Evolutionary conservation across 2,113 vertebrate genomes (phyloP).

Genomic region (Tauraco erythrolophus): DNA sequence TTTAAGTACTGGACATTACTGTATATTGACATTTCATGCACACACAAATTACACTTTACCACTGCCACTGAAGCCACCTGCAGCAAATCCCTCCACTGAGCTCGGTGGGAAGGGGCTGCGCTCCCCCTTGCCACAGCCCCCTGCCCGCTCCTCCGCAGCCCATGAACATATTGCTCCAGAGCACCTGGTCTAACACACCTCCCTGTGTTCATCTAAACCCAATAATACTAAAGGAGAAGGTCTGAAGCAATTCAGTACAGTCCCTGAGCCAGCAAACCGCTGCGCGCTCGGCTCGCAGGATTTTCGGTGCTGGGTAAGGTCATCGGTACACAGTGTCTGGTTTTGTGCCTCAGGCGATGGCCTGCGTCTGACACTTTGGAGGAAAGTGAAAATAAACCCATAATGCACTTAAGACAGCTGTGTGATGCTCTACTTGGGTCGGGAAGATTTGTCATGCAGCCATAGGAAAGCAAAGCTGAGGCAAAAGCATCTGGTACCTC

Average conservation of each 20-base stretch:
- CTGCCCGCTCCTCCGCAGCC: background rate
- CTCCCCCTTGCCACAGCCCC: background rate
- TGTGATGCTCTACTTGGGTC: background rate
- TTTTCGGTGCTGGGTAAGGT: background rate
- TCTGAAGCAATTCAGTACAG: background rate
- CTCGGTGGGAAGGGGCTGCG: accelerated
- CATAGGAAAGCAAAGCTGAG: background rate
- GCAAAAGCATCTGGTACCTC: background rate
- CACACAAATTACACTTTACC: background rate
- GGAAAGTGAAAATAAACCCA: background rate
- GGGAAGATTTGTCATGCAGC: background rate
- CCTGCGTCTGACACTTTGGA: background rate
- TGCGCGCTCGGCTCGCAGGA: accelerated
- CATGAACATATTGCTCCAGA: background rate
- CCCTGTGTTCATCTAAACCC: background rate
- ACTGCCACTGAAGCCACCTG: background rate
- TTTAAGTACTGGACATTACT: background rate
- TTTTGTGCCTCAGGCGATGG: background rate
- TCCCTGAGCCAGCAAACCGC: background rate
- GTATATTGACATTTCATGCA: background rate
- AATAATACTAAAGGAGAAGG: background rate
- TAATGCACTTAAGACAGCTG: background rate
- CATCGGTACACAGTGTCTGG: background rate
- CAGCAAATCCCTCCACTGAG: background rate
- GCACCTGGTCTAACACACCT: background rate